phyloP scores from a whole-genome alignment of 2,888 invertebrate species.

The Hedya salicella region DNA sequence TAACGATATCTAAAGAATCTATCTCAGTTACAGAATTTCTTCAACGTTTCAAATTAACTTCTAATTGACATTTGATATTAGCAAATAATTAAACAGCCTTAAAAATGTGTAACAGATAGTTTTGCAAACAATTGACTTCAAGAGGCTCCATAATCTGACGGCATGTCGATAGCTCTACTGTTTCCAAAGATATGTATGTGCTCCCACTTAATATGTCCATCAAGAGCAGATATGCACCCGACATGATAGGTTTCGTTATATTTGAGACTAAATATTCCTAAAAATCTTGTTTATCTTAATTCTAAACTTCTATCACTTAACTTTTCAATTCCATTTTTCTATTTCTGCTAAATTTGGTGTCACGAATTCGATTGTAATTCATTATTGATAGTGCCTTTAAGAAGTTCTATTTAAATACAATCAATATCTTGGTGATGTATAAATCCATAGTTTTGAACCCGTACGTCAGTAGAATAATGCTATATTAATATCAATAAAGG shows the following conservation, averaged over 20 bases:
- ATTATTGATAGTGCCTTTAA: slow-evolving; percentile 12
- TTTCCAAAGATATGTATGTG: not conserved
- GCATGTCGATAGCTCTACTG: not conserved
- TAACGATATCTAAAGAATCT: slow-evolving; percentile 16
- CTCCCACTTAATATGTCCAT: slow-evolving; percentile 2
- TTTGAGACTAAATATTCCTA: slow-evolving; percentile 6
- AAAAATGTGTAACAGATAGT: slow-evolving; percentile 28
- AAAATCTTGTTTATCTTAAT: slow-evolving; percentile 20
- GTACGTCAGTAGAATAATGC: slow-evolving; percentile 4
- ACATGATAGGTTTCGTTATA: slow-evolving; percentile 16
- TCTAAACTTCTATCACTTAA: slow-evolving; percentile 41
- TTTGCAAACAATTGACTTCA: slow-evolving; percentile 42
- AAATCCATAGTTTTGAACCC: not conserved
- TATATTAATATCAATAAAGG: slow-evolving; percentile 45
- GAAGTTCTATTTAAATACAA: slow-evolving; percentile 11
- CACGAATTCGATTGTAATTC: slow-evolving; percentile 12
- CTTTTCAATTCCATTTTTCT: slow-evolving; percentile 51
- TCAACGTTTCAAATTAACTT: slow-evolving; percentile 15
- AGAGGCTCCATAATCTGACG: slow-evolving; percentile 27
- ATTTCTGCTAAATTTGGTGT: slow-evolving; percentile 46
- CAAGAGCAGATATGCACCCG: slow-evolving; percentile 33
- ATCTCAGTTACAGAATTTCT: slow-evolving; percentile 1
- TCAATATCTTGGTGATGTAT: not conserved
- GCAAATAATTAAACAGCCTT: slow-evolving; percentile 31
- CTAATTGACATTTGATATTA: slow-evolving; percentile 38